These are phyloP conservation scores for Scyliorhinus canicula DNA, from an alignment of 2,797 vertebrate species.

Conservation along the genomic window DNA sequence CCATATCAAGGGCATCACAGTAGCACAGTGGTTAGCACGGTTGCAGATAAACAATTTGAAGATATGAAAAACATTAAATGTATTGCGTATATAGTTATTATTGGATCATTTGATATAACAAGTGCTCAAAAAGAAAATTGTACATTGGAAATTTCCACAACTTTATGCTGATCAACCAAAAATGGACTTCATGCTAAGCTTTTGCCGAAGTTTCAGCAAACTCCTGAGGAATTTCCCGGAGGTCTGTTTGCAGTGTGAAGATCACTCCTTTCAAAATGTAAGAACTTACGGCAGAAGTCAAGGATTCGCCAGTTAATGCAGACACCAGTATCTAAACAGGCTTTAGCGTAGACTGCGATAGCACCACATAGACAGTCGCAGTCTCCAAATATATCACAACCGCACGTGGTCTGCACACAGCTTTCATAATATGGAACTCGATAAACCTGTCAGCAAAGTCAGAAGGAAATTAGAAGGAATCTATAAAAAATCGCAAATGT, in stretches of 20 bases:
- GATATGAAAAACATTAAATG: background rate
- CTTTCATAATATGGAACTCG: constrained; percentile 26
- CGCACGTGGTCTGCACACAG: background rate
- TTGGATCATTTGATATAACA: too few relatives aligned
- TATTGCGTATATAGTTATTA: too few relatives aligned
- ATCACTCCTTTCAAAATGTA: background rate
- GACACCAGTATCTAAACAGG: constrained; percentile 22
- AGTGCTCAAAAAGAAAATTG: background rate
- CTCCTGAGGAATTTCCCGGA: background rate
- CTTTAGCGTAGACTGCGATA: constrained; percentile 32
- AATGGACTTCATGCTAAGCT: background rate
- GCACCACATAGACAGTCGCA: constrained; percentile 30
- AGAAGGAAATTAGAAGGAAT: background rate
- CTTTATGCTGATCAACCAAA: background rate
- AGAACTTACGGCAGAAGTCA: constrained; percentile 18
- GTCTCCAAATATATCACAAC: constrained; percentile 24
- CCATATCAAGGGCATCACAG: too few relatives aligned
- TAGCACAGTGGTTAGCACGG: too few relatives aligned
- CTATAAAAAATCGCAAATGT: background rate
- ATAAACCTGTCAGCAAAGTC: background rate
- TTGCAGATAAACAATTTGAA: background rate
- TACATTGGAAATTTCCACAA: background rate
- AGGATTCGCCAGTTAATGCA: constrained; percentile 35
- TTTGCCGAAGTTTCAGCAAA: background rate
- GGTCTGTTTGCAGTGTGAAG: background rate